Conservation (phyloP, 1,140 invertebrate genomes). For the Polyergus mexicanus region DNA sequence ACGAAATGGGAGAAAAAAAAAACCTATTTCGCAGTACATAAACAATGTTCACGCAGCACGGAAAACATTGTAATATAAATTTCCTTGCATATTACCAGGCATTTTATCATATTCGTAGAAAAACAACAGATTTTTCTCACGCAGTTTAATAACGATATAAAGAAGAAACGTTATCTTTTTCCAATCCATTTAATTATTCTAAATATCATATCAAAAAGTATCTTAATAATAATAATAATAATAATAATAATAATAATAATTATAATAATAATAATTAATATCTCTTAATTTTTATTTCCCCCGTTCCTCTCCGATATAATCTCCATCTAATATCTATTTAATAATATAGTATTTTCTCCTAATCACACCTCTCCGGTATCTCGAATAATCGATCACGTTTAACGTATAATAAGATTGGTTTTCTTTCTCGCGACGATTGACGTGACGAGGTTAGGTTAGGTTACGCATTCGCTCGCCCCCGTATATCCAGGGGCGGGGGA, state of each 20-base stretch:
- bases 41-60: neutral
- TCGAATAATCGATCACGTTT: neutral
- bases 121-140: neutral
- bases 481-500: neutral
- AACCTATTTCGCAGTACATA: neutral
- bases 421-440: conserved; percentile 28
- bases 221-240: no score
- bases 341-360: neutral
- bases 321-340: neutral
- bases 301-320: neutral
- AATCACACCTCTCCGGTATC: neutral
- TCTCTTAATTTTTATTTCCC: no score
- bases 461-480: neutral
- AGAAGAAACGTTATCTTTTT: neutral
- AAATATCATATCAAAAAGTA: neutral
- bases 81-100: neutral
- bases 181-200: no score
- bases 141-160: neutral
- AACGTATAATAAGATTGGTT: neutral
- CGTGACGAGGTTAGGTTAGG: conserved; percentile 12
- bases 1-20: neutral
- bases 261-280: no score
- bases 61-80: conserved; percentile 16
- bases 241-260: no score
- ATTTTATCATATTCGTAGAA: neutral